phyloP scores from a whole-genome alignment of 2,888 invertebrate species.

The Hypsopygia costalis region DNA sequence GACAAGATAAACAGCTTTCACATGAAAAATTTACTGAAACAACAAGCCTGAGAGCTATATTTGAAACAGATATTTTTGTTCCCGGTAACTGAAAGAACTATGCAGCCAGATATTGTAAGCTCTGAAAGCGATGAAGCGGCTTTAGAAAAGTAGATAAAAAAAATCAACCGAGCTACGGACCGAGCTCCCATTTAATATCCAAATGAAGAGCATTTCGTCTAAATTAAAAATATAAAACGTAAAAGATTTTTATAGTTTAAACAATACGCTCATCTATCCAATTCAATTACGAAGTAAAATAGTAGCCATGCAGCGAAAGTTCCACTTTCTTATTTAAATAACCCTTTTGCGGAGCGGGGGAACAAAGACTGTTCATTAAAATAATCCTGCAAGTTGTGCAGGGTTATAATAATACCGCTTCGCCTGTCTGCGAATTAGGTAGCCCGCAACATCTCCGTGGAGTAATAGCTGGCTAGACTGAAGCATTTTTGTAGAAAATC shows the following conservation, averaged over 20 bases:
- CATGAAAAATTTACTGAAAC: no score
- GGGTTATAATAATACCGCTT: constrained; percentile 31
- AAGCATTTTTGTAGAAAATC: background rate
- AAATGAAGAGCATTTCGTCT: constrained; percentile 4
- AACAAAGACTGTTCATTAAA: constrained; percentile 73
- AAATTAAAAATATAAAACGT: constrained; percentile 9
- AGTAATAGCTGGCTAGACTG: background rate
- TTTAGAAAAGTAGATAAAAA: constrained; percentile 1
- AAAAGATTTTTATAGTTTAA: constrained; percentile 25
- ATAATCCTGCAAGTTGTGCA: constrained; percentile 50
- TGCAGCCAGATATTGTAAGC: background rate
- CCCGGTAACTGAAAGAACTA: background rate
- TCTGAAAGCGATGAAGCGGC: background rate
- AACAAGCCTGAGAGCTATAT: no score
- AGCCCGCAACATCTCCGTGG: background rate
- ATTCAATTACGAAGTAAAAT: constrained; percentile 72
- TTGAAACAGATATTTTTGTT: no score
- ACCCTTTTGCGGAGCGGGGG: constrained; percentile 46
- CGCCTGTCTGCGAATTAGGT: constrained; percentile 25
- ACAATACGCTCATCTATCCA: constrained; percentile 51
- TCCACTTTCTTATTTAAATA: constrained; percentile 71
- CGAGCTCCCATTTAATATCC: background rate
- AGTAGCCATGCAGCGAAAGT: constrained; percentile 50
- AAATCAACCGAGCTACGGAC: background rate
- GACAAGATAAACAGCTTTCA: no score